phyloP scores from a whole-genome alignment of 2,797 vertebrate species.

The Poecilia velifera region DNA sequence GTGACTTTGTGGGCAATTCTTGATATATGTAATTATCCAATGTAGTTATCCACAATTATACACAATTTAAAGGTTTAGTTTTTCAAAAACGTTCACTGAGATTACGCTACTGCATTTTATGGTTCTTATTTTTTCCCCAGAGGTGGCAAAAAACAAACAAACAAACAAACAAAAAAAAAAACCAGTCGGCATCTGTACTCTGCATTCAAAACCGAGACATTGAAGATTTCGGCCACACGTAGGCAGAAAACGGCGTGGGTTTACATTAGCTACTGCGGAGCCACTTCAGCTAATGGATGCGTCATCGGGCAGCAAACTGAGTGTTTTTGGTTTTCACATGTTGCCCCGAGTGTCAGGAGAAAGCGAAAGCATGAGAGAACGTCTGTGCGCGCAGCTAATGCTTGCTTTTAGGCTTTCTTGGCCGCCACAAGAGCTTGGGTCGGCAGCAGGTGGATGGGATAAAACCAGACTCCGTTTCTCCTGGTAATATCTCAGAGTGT shows the following conservation, averaged over 20 bases:
- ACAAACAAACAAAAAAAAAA: background rate
- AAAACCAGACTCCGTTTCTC: conserved; percentile 43
- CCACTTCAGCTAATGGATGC: conserved; percentile 6
- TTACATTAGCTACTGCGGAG: conserved; percentile 7
- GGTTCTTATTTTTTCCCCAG: background rate
- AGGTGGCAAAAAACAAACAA: too few relatives aligned
- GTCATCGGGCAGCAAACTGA: conserved; percentile 27
- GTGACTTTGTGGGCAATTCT: background rate
- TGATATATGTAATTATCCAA: background rate
- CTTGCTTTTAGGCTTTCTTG: conserved; percentile 40
- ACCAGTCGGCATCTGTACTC: background rate
- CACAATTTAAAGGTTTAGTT: background rate
- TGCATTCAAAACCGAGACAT: conserved; percentile 27
- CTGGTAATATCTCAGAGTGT: background rate
- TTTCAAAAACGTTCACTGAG: background rate
- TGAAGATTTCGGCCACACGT: background rate
- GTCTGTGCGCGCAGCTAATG: conserved; percentile 25
- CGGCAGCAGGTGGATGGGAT: conserved; percentile 38
- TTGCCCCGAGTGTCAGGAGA: conserved; percentile 24
- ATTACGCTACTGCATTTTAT: background rate
- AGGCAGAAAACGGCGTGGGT: background rate
- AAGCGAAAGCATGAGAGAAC: background rate
- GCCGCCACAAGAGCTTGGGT: conserved; percentile 25
- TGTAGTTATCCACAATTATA: too few relatives aligned
- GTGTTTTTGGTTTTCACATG: conserved; percentile 30